Evolutionary conservation across 2,888 invertebrate species (phyloP).

Genomic region (Caenorhabditis sulstoni): DNA sequence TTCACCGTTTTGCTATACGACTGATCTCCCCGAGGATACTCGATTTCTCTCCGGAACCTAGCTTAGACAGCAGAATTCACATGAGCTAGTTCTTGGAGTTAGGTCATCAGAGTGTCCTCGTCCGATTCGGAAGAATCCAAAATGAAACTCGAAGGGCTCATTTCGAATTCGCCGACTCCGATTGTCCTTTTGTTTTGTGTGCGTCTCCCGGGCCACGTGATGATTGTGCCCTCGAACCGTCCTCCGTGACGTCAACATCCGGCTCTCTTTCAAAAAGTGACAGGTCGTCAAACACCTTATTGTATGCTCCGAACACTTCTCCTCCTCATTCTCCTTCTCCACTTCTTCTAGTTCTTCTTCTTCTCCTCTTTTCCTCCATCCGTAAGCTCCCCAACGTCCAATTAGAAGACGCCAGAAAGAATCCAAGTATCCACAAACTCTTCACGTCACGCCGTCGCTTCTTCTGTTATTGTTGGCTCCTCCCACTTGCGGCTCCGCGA

Average conservation of each 20-base stretch:
- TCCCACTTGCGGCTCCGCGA: background rate
- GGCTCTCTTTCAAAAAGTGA: slow-evolving; percentile 35
- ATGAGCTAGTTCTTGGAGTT: too few species aligned
- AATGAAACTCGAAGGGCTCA: too few species aligned
- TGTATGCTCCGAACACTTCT: slow-evolving; percentile 5
- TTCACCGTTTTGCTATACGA: too few species aligned
- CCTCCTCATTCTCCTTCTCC: slow-evolving; percentile 7
- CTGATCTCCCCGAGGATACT: too few species aligned
- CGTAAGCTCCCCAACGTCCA: slow-evolving; percentile 19
- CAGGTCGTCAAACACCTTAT: slow-evolving; percentile 42
- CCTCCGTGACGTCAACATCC: slow-evolving; percentile 6
- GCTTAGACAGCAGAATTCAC: too few species aligned
- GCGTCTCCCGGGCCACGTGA: slow-evolving; percentile 2
- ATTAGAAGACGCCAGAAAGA: slow-evolving; percentile 10
- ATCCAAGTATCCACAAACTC: slow-evolving; percentile 5
- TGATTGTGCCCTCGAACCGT: background rate
- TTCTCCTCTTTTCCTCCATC: background rate
- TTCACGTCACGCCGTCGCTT: background rate
- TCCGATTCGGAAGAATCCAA: too few species aligned
- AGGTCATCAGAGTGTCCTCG: too few species aligned
- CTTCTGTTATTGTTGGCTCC: slow-evolving; percentile 30
- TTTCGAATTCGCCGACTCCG: too few species aligned
- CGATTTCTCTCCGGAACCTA: too few species aligned
- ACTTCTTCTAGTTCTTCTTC: slow-evolving; percentile 15
- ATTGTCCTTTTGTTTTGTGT: background rate